phyloP scores from a whole-genome alignment of 2,113 vertebrate genomes.

The Xyrauchen texanus region DNA sequence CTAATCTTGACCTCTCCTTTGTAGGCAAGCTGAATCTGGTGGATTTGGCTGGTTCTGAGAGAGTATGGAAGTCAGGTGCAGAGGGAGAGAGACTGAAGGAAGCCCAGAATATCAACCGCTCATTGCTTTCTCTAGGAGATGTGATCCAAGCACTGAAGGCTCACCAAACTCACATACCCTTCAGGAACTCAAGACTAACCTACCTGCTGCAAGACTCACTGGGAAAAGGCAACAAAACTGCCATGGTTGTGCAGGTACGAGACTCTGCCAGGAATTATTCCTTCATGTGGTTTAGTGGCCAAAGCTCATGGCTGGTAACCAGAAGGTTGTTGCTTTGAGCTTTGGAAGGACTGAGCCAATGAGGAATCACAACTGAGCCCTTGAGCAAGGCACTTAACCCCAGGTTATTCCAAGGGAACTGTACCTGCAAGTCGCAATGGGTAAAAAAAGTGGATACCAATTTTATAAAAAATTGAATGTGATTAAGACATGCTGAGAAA shows the following conservation, averaged over 20 bases:
- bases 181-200: constrained; percentile 89
- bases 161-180: constrained; percentile 84
- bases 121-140: constrained; percentile 85
- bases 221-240: constrained; percentile 83
- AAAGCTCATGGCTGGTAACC: too few relatives aligned
- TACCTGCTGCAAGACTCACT: constrained; percentile 88
- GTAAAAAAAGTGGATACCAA: too few relatives aligned
- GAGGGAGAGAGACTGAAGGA: constrained; percentile 84
- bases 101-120: constrained; percentile 89
- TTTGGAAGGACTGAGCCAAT: too few relatives aligned
- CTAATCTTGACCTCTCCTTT: not conserved
- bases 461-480: too few relatives aligned
- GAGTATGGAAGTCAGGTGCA: constrained; percentile 84
- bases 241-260: constrained; percentile 86
- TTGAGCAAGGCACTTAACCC: too few relatives aligned
- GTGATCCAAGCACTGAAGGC: constrained; percentile 87
- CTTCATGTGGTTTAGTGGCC: too few relatives aligned
- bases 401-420: too few relatives aligned
- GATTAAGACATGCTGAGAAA: too few relatives aligned
- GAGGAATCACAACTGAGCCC: too few relatives aligned
- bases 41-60: constrained; percentile 88
- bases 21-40: constrained; percentile 87
- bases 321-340: too few relatives aligned
- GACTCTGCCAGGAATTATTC: too few relatives aligned
- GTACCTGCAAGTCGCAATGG: too few relatives aligned